Conservation (phyloP, 2,113 vertebrate genomes). For the Notarius quadriscutis region DNA sequence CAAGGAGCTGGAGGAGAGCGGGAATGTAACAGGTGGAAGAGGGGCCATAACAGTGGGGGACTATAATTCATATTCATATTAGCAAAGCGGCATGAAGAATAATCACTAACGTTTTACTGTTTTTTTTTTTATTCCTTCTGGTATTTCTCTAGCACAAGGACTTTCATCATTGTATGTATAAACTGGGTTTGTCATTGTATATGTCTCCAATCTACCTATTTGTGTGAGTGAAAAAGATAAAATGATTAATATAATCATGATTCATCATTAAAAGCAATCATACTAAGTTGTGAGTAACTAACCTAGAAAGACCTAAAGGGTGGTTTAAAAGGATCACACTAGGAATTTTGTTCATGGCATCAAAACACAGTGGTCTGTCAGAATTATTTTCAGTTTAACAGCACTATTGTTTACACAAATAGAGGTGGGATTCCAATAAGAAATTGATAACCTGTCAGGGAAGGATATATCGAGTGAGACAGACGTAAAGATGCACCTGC, state of each 20-base stretch:
- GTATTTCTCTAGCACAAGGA: neutral
- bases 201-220: neutral
- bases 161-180: neutral
- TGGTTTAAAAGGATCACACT: neutral
- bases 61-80: slow-evolving; percentile 30
- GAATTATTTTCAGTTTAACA: neutral
- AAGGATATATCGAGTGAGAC: neutral
- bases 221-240: neutral
- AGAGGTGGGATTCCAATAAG: neutral
- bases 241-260: neutral
- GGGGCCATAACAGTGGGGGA: slow-evolving; percentile 4
- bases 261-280: neutral
- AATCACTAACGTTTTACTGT: neutral
- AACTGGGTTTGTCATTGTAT: neutral
- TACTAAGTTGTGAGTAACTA: neutral
- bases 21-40: slow-evolving; percentile 32
- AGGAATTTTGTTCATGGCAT: neutral
- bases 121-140: neutral
- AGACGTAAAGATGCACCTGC: slow-evolving; percentile 10
- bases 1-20: slow-evolving; percentile 6
- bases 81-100: neutral
- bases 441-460: neutral
- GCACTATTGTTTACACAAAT: neutral
- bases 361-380: neutral
- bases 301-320: neutral